Percentiles rank a stretch among this genome's conserved stretches.
Evolutionary conservation across 2,888 invertebrate species (phyloP).

Genomic region (Drosophila putrida): DNA sequence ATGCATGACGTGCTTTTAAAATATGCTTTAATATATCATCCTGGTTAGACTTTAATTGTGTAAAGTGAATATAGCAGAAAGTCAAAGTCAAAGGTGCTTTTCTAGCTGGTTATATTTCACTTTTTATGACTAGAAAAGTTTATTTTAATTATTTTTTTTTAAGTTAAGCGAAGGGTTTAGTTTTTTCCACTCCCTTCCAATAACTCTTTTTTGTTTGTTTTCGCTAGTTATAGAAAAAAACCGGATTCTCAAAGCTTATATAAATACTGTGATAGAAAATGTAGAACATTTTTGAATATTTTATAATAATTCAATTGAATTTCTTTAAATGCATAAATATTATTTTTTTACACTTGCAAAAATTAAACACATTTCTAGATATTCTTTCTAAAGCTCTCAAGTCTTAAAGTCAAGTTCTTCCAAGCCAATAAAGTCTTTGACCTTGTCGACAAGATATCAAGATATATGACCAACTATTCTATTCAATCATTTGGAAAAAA

Average conservation of each 20-base stretch:
- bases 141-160: too few species aligned
- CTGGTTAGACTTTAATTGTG: neutral
- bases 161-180: too few species aligned
- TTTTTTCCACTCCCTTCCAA: too few species aligned
- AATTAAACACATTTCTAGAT: too few species aligned
- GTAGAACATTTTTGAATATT: too few species aligned
- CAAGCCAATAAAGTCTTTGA: slow-evolving; percentile 17
- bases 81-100: neutral
- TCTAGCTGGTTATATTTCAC: neutral
- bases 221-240: too few species aligned
- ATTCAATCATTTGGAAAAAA: slow-evolving; percentile 35
- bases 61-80: neutral
- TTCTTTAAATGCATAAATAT: too few species aligned
- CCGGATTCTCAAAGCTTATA: too few species aligned
- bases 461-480: slow-evolving; percentile 22
- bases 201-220: too few species aligned
- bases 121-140: neutral
- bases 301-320: too few species aligned
- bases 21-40: slow-evolving; percentile 1
- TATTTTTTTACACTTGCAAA: too few species aligned
- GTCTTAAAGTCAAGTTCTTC: neutral
- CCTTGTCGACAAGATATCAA: slow-evolving; percentile 30
- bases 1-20: slow-evolving; percentile 11
- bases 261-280: too few species aligned
- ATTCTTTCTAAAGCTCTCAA: neutral